A percentile compares a stretch with the other conserved stretches of the same genome.
Evolutionary conservation across 2,797 vertebrate genomes (phyloP).

Genomic region (Anguilla anguilla): DNA sequence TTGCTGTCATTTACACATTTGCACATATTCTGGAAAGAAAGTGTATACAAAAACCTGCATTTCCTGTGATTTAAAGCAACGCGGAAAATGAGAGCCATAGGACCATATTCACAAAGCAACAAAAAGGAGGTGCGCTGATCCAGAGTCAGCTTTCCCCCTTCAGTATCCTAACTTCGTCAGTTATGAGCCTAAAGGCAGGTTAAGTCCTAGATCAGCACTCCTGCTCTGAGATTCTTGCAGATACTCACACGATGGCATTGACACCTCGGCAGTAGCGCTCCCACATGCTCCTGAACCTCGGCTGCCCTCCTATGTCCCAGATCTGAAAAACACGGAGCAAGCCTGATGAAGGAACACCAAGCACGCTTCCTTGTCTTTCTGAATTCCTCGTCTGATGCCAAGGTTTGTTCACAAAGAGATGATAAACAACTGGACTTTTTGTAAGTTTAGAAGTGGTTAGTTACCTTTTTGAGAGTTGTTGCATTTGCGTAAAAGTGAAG

Average conservation of each 20-base stretch:
- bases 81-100: neutral
- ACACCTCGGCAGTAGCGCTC: slow-evolving; percentile 97
- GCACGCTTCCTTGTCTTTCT: neutral
- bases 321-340: slow-evolving; percentile 71
- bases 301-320: slow-evolving; percentile 98
- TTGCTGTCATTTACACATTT: neutral
- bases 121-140: neutral
- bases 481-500: too few relatives aligned
- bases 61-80: neutral
- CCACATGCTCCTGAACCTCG: slow-evolving; percentile 99
- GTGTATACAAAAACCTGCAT: neutral
- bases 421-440: too few relatives aligned
- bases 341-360: slow-evolving; percentile 12
- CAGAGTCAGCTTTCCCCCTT: neutral
- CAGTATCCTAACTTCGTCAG: neutral
- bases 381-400: neutral
- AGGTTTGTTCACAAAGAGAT: neutral
- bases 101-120: neutral
- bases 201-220: neutral
- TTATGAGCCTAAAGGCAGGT: neutral
- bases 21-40: neutral
- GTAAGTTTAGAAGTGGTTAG: too few relatives aligned
- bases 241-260: slow-evolving; percentile 95
- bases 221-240: neutral
- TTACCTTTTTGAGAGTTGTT: too few relatives aligned